These are phyloP conservation scores for Pyxicephalus adspersus DNA, from an alignment of 2,113 vertebrate species.

Conservation along the genomic window DNA sequence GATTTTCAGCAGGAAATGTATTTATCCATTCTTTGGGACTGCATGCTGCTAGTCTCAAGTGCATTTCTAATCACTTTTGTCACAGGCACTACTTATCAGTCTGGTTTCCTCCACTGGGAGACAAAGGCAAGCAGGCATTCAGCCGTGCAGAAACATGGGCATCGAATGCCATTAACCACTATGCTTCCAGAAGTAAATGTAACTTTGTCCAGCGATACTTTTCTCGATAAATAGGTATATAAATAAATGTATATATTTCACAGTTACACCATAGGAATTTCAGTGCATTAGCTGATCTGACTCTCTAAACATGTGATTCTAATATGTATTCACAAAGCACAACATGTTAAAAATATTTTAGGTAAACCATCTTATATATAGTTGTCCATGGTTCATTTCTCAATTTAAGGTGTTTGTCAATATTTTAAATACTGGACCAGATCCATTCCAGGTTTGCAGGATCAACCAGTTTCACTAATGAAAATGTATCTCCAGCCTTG, in stretches of 20 bases:
- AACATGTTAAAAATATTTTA: too few relatives aligned
- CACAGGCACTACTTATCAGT: conserved; percentile 44
- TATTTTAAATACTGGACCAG: too few relatives aligned
- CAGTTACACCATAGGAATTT: too few relatives aligned
- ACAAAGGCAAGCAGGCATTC: conserved; percentile 11
- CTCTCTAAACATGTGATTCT: background rate
- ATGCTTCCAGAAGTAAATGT: background rate
- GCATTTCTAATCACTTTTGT: conserved; percentile 49
- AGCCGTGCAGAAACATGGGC: background rate
- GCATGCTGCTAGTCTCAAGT: conserved; percentile 25
- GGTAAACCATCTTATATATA: too few relatives aligned
- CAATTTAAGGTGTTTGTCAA: too few relatives aligned
- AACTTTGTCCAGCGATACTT: background rate
- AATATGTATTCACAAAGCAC: background rate
- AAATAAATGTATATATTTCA: conserved; percentile 4
- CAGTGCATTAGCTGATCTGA: background rate
- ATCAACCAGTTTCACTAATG: too few relatives aligned
- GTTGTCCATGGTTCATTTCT: too few relatives aligned
- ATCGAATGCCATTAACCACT: conserved; percentile 3
- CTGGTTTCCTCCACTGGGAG: conserved; percentile 32
- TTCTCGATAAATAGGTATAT: background rate
- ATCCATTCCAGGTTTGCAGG: too few relatives aligned
- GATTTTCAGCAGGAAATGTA: conserved; percentile 41
- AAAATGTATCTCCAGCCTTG: too few relatives aligned
- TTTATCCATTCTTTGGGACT: conserved; percentile 34